Evolutionary conservation across 2,113 vertebrate species (phyloP), one percentile per base, ranked within the genome.

Genomic region (Gallinago paraguaiae): DNA sequence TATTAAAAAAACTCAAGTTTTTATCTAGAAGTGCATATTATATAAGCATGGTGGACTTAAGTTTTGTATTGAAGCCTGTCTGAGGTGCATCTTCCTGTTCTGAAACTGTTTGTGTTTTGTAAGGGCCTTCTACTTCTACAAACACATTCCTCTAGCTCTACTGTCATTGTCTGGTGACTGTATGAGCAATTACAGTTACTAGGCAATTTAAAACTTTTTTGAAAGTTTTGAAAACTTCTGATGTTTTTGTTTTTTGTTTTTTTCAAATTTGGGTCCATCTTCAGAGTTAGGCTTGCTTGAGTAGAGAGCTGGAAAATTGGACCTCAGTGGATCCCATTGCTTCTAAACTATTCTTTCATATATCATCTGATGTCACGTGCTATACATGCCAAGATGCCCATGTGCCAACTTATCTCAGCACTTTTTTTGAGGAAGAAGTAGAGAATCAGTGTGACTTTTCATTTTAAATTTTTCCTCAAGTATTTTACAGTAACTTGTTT

Each of bases 311-410:
- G 48, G 22, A 35, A 28, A 37, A 27, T 30, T 50, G 28, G 31
- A 75, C 35, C 27, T 64, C 33, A 20, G 0, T 54, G 33, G 27
- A 53, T 54, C 15, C 23, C 3, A 17, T 59, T 43, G 28, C 33
- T 53, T 8, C 7, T 56, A 4, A 79, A 75, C 11, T 61, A 3
- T 12, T 86, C 12, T 88, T 72, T 45, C 13, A 9, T 25, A 17
- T 0, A 0, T 54, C 19, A 24, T 43, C 43, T 76, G 28, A 30
- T 78, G 46, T 37, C 8, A 1, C 0, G 1, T 41, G 10, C 24
- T 23, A 6, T 18, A 46, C 22, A 4, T 3, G 3, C 39, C 61
- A 53, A 2, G 9, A 2, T 24, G 24, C 9, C 25, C 10, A 6
- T 10, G 27, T 63, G 45, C 17, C 16, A 60, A 1, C 8, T 56